phyloP scores from a whole-genome alignment of 2,888 invertebrate species.

The Chamaedrilus cognettii region DNA sequence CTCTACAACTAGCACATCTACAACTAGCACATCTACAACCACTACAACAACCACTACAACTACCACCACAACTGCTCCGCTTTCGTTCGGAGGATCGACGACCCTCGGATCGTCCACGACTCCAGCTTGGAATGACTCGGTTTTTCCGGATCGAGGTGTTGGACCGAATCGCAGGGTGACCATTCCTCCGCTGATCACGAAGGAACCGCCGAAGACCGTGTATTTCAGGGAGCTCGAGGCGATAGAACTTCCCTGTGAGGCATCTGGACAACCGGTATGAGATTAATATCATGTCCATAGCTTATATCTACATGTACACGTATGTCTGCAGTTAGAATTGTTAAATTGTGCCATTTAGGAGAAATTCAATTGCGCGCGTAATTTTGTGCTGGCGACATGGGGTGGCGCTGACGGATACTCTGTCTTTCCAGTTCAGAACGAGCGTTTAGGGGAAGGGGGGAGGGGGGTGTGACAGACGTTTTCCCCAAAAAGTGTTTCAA shows the following conservation, averaged over 20 bases:
- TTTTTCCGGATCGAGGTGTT: neutral
- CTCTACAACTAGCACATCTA: too few species aligned
- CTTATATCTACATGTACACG: too few species aligned
- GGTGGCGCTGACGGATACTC: too few species aligned
- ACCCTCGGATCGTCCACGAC: neutral
- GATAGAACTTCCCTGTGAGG: conserved; percentile 88
- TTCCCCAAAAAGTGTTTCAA: too few species aligned
- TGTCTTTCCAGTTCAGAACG: too few species aligned
- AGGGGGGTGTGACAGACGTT: too few species aligned
- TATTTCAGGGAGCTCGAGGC: conserved; percentile 86
- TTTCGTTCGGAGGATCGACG: neutral
- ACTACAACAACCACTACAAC: neutral
- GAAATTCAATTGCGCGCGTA: too few species aligned
- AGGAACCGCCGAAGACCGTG: conserved; percentile 88
- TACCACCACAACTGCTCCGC: neutral
- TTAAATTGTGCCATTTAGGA: too few species aligned
- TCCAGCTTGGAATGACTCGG: neutral
- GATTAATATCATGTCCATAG: too few species aligned
- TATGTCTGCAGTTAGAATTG: too few species aligned
- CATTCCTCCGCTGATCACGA: conserved; percentile 87
- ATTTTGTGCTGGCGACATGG: too few species aligned
- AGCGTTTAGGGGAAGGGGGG: too few species aligned
- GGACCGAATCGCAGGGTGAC: conserved; percentile 33
- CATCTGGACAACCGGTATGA: conserved; percentile 94
- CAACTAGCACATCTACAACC: neutral